Evolutionary conservation across 2,797 vertebrate species (phyloP).

Genomic region (Sebastes variabilis): DNA sequence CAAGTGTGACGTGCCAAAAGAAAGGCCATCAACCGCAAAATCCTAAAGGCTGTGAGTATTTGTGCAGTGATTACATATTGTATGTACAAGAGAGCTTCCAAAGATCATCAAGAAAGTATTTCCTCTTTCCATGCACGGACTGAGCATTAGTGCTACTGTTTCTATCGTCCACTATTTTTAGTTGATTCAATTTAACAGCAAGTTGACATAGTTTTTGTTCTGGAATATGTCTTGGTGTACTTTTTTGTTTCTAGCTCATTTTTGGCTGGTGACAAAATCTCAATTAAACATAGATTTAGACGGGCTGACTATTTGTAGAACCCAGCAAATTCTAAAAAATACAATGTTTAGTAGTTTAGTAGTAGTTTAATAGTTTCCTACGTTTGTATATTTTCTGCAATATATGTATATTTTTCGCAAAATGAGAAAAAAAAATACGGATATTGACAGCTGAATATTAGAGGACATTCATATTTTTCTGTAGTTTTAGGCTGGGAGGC

Average conservation of each 20-base stretch:
- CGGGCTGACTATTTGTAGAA: background rate
- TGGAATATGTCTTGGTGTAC: background rate
- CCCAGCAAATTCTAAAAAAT: background rate
- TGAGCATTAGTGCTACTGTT: background rate
- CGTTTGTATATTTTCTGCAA: no score
- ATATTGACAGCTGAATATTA: background rate
- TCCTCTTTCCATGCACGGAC: background rate
- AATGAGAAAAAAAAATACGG: background rate
- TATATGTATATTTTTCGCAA: no score
- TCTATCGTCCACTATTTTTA: background rate
- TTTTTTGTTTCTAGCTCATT: background rate
- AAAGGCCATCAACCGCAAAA: constrained; percentile 21
- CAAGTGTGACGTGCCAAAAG: background rate
- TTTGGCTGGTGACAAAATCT: background rate
- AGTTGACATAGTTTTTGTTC: background rate
- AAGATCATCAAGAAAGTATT: background rate
- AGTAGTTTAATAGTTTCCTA: background rate
- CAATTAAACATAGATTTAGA: background rate
- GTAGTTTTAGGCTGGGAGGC: background rate
- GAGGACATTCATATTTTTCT: background rate
- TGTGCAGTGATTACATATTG: background rate
- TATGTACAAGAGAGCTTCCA: background rate
- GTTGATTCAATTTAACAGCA: background rate
- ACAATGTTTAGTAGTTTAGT: background rate
- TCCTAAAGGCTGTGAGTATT: constrained; percentile 66